A percentile compares a stretch with the other conserved stretches of the same genome.
Conservation (phyloP, 2,113 vertebrate genomes). For the Sinocyclocheilus grahami region DNA sequence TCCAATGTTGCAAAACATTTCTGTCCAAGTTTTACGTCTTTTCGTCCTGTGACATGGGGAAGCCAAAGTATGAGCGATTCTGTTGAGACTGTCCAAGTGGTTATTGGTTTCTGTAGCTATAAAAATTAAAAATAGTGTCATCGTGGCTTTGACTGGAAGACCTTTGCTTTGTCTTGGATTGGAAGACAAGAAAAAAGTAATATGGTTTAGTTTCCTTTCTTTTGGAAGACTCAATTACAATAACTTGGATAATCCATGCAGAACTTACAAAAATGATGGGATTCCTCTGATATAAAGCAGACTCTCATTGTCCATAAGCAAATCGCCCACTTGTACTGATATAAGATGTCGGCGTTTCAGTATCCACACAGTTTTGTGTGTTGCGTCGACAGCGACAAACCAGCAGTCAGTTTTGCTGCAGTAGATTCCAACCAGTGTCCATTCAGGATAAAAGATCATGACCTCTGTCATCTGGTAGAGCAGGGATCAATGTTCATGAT, state of each 20-base stretch:
- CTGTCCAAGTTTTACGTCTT: neutral
- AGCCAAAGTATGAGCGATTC: slow-evolving; percentile 28
- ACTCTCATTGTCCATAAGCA: slow-evolving; percentile 48
- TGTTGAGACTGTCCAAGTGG: slow-evolving; percentile 45
- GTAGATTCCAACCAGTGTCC: slow-evolving; percentile 54
- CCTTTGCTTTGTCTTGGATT: slow-evolving; percentile 68
- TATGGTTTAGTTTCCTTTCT: slow-evolving; percentile 61
- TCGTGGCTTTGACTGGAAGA: slow-evolving; percentile 79
- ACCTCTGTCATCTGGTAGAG: slow-evolving; percentile 22
- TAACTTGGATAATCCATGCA: slow-evolving; percentile 70
- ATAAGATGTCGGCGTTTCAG: slow-evolving; percentile 49
- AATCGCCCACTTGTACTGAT: slow-evolving; percentile 51
- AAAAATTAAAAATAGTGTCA: slow-evolving; percentile 78
- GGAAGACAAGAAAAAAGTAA: slow-evolving; percentile 68
- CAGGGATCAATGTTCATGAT: neutral
- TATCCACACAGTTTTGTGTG: slow-evolving; percentile 39
- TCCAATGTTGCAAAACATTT: slow-evolving; percentile 35
- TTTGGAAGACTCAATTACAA: slow-evolving; percentile 73
- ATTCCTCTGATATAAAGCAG: slow-evolving; percentile 39
- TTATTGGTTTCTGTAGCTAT: slow-evolving; percentile 56
- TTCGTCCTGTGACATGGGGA: slow-evolving; percentile 15
- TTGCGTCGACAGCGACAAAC: slow-evolving; percentile 32
- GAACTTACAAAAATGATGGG: slow-evolving; percentile 56
- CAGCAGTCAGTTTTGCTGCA: slow-evolving; percentile 61
- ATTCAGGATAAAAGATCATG: slow-evolving; percentile 52